Base-by-base conservation (phyloP, 2,113 vertebrate species). In the Macrotis lagotis region DNA sequence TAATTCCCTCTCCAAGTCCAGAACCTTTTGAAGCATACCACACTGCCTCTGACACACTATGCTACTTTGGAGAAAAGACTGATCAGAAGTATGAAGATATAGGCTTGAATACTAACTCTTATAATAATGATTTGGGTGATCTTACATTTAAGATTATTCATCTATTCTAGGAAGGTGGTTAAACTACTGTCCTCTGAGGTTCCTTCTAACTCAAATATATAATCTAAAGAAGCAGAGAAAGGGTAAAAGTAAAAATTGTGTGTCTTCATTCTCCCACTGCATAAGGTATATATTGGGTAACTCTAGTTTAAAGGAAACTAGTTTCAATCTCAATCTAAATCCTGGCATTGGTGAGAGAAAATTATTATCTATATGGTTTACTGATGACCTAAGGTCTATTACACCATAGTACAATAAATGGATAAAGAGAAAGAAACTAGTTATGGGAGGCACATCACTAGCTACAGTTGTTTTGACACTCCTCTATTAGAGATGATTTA, bases 401-500 rank as follows among this genome's bases (percentile, higher is more conserved):
- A 83, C n/a, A 83, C 16, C 6, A 22, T 2, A 83, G n/a, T 83
- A 83, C 66, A 83, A 12, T 3, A 11, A 90, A 37, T 3, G 95
- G 24, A 59, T 31, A 90, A 88, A 94, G 91, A 90, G 24, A 93
- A 95, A 31, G n/a, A 92, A 90, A 12, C 0, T 44, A 90, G 51
- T 3, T 90, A 51, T 59, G 3, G 50, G 91, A 91, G 49, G 2
- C 48, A 48, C 3, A 74, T 89, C 50, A 52, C 25, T 91, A 89
- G 25, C 19, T 91, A 0, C 48, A 89, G 44, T 49, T 95, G 55
- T 95, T 93, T 59, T 97, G 93, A 92, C 66, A 53, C 91, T 90
- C 91, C 89, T 44, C 37, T 96, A 51, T 50, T 92, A 0, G 50
- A 91, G 92, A 95, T 4, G 59, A 96, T 95, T 47, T 89, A 92